These are phyloP conservation scores for Lamprologus ornatipinnis DNA, from an alignment of 2,113 vertebrate genomes.

Conservation along the genomic window DNA sequence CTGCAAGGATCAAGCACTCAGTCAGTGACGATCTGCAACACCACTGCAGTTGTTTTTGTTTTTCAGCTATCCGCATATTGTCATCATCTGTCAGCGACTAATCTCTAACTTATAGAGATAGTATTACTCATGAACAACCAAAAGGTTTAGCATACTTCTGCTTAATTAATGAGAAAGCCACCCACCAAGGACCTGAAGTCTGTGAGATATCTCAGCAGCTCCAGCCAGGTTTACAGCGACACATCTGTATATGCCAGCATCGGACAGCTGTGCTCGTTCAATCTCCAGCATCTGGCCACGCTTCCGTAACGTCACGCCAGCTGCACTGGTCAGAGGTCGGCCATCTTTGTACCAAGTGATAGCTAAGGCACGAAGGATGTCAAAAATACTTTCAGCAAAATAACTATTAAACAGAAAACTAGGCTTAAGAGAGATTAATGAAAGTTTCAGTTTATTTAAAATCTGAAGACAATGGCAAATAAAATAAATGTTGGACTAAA, in stretches of 20 bases:
- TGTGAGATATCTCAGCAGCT: slow-evolving; percentile 76
- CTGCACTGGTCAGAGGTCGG: slow-evolving; percentile 65
- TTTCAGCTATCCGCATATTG: background rate
- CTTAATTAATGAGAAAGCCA: background rate
- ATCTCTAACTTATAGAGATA: background rate
- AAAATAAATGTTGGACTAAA: background rate
- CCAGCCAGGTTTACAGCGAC: slow-evolving; percentile 83
- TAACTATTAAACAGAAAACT: background rate
- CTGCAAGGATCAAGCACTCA: slow-evolving; percentile 42
- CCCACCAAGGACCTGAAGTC: slow-evolving; percentile 87
- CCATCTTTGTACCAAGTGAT: slow-evolving; percentile 90
- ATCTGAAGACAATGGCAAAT: accelerated
- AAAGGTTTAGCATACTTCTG: background rate
- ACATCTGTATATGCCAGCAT: slow-evolving; percentile 86
- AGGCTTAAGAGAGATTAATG: background rate
- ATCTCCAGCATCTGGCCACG: slow-evolving; percentile 79
- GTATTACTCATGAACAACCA: accelerated
- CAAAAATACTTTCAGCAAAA: background rate
- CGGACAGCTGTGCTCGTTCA: slow-evolving; percentile 77
- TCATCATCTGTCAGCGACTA: background rate
- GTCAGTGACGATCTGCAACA: background rate
- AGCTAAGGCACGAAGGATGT: slow-evolving; percentile 51
- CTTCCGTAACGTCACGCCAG: slow-evolving; percentile 67
- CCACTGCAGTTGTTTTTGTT: accelerated
- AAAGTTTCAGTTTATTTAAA: accelerated